These are phyloP conservation scores for Ophion ellenae DNA, from an alignment of 2,888 invertebrate species.

Conservation along the genomic window DNA sequence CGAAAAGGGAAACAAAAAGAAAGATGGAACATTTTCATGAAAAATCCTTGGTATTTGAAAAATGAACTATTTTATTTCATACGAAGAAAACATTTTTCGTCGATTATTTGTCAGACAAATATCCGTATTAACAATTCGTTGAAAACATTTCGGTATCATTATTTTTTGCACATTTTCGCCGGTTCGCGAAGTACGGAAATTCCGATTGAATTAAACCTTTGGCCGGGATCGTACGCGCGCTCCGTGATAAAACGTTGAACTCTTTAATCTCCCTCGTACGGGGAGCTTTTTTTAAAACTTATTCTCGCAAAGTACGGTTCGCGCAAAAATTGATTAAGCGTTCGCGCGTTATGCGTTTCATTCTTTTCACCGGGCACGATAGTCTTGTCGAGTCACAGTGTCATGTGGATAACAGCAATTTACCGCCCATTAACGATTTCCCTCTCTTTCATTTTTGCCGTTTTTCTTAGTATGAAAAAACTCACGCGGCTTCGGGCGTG, in stretches of 20 bases:
- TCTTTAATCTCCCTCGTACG: not conserved
- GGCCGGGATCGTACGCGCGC: not conserved
- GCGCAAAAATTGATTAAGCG: constrained; percentile 2
- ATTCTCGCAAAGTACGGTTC: not conserved
- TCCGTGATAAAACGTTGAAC: not conserved
- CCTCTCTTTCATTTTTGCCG: not conserved
- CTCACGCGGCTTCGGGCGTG: constrained; percentile 24
- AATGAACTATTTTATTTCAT: not conserved
- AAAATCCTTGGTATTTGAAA: not conserved
- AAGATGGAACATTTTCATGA: not conserved
- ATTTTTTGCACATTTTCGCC: not conserved
- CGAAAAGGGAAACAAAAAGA: not conserved
- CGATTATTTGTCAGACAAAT: not conserved
- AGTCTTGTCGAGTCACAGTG: not conserved
- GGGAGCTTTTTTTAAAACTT: not conserved
- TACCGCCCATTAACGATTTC: constrained; percentile 36
- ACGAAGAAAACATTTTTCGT: not conserved
- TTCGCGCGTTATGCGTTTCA: not conserved
- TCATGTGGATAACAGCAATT: constrained; percentile 49
- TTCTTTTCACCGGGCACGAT: constrained; percentile 49
- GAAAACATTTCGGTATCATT: constrained; percentile 16
- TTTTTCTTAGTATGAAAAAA: constrained; percentile 32
- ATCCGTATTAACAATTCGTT: not conserved
- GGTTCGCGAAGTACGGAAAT: not conserved
- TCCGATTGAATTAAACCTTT: no score